Percentiles rank a stretch among this genome's conserved stretches.
phyloP scores from a whole-genome alignment of 1,140 invertebrate species.

The Aphaenogaster rudis region DNA sequence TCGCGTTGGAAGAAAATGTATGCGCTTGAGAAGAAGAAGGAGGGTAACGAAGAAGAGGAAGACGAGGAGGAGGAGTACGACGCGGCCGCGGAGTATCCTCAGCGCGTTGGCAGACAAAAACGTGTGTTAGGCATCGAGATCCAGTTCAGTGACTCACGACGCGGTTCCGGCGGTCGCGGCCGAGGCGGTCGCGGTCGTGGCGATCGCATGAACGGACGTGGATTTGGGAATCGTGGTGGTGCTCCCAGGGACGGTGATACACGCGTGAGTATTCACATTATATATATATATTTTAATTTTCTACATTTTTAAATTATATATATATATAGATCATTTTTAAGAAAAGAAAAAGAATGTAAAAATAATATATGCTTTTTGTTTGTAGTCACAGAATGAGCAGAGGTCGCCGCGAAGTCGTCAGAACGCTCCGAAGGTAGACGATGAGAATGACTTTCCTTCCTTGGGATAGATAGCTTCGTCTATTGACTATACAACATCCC shows the following conservation, averaged over 20 bases:
- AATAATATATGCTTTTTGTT: neutral
- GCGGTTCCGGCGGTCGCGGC: slow-evolving; percentile 89
- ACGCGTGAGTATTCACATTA: slow-evolving; percentile 76
- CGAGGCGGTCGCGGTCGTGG: slow-evolving; percentile 87
- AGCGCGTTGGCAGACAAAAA: slow-evolving; percentile 95
- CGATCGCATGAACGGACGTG: slow-evolving; percentile 82
- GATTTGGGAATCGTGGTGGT: slow-evolving; percentile 83
- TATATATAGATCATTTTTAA: neutral
- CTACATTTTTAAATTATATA: slow-evolving; percentile 2
- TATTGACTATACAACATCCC: slow-evolving; percentile 71
- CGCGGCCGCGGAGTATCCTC: slow-evolving; percentile 92
- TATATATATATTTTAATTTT: neutral
- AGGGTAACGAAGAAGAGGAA: slow-evolving; percentile 90
- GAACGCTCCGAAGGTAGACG: slow-evolving; percentile 96
- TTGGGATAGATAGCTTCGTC: slow-evolving; percentile 89
- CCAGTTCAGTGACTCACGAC: slow-evolving; percentile 94
- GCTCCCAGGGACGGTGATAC: slow-evolving; percentile 79
- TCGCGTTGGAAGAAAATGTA: slow-evolving; percentile 98
- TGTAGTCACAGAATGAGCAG: slow-evolving; percentile 79
- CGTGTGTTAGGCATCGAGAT: slow-evolving; percentile 96
- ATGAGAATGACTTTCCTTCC: slow-evolving; percentile 98
- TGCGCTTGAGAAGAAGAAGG: slow-evolving; percentile 93
- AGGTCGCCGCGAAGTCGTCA: slow-evolving; percentile 86
- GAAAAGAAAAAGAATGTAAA: neutral
- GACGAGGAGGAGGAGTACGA: slow-evolving; percentile 92